Base-by-base conservation (phyloP, 2,113 vertebrate species). In the Scartelaos histophorus region DNA sequence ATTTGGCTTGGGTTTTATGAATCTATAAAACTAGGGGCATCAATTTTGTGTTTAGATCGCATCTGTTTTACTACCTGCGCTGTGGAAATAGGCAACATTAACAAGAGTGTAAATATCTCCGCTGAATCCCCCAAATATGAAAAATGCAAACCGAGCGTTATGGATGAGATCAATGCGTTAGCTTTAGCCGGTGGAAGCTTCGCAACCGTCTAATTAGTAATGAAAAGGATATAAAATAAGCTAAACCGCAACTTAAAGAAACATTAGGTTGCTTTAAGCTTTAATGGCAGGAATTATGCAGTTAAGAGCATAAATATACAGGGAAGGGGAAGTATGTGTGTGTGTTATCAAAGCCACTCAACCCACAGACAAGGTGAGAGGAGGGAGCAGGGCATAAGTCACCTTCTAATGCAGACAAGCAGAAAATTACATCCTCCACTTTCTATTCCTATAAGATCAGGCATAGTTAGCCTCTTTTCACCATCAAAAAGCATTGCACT, bases 371-470 rank as follows among this genome's bases (percentile, higher is more conserved):
- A 61, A 67, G 78, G 88, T 77, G 87, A 88, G 84, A 61, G 74
- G 81, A 85, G 81, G 80, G 78, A 73, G 66, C 66, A 72, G 78
- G 78, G 73, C 76, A 87, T 90, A 92, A 92, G 89, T 92, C 89
- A 91, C 86, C 84, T 89, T 89, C 67, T 75, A 82, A 92, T 89
- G 90, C 92, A 92, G 92, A 94, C 92, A 93, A 87, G 92, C 92
- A 94, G 92, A 93, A 93, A 93, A 94, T 93, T 90, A 91, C 88
- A 90, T 80, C 71, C 87, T 75, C 87, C 74, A 79, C 81, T 81
- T 79, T 89, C 80, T 82, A 85, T 91, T 85, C 87, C 78, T 88
- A 90, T 87, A 76, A 90, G 89, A 91, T 86, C 73, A 81, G 87
- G 76, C 71, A 76, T 87, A 85, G 86, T 88, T 87, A 87, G 82